Evolutionary conservation across 2,888 invertebrate species (phyloP), one percentile per base, ranked within the genome.

Genomic region (Perdita meconis): DNA sequence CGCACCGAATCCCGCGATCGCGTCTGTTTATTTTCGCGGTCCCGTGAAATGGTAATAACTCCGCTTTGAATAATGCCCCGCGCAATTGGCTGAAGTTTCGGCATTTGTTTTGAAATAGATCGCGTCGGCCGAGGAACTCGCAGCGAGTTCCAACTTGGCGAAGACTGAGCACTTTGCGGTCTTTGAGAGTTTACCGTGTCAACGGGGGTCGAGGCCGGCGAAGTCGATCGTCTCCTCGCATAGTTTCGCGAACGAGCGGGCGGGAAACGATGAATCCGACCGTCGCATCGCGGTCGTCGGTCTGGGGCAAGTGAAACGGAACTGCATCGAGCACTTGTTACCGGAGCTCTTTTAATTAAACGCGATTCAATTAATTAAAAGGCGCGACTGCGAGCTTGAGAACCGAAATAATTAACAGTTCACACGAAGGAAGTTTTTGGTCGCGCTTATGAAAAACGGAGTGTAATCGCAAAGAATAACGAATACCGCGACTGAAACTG

Each of bases 31-130:
- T 47, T 47, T 36, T 19, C n/a, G 6, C 44, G 19, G 12, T n/a
- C 16, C 51, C 38, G 53, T 8, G 16, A 12, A 30, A 30, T 53
- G 12, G 24, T 40, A 22, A 55, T 26, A 66, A 66, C 24, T 66
- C 56, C n/a, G 24, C 34, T 22, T 8, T 44, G 66, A 66, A 66
- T 57, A 57, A 57, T 36, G 30, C 2, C 16, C n/a, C 40, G 6
- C 34, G 34, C 12, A 30, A 64, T 47, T 34, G 56, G 66, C 22
- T 36, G 56, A 66, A 66, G 47, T 66, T 66, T 66, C 24, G 47
- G 56, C 56, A 66, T 66, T 66, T 66, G 66, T 66, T 66, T 66
- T 16, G n/a, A 50, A 66, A 66, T 56, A 56, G 66, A 57, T 66
- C 36, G 36, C 19, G 19, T n/a, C n/a, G n/a, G n/a, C n/a, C 19